These are phyloP conservation scores for Tachysurus vachellii DNA, from an alignment of 2,113 vertebrate species.

Conservation along the genomic window DNA sequence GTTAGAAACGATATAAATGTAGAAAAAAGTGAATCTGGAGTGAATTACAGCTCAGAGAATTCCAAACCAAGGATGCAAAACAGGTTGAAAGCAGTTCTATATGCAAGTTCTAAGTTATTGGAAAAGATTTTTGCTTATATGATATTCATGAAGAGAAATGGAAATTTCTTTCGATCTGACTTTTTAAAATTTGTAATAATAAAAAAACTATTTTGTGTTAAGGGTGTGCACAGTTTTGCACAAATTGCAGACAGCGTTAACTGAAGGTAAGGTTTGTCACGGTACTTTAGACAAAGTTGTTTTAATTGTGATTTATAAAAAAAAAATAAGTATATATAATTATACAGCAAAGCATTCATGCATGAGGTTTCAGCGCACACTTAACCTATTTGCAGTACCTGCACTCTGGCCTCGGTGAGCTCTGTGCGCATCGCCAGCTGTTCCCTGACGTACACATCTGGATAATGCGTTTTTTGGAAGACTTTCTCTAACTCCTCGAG, in stretches of 20 bases:
- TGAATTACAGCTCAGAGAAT: not conserved
- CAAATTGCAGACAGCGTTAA: not conserved
- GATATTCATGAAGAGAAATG: not conserved
- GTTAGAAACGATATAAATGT: not conserved
- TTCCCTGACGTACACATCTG: constrained; percentile 97
- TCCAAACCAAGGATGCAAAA: not conserved
- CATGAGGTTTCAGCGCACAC: not conserved
- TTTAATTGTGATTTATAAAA: not conserved
- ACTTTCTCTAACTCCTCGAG: constrained; percentile 98
- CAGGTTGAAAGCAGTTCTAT: not conserved
- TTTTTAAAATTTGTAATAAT: not conserved
- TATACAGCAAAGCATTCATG: not conserved
- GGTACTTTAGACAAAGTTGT: not conserved
- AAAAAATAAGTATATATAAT: not conserved
- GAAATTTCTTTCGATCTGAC: not conserved
- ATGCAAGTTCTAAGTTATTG: not conserved
- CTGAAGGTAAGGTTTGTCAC: not conserved
- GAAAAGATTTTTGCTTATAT: not conserved
- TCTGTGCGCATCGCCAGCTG: constrained; percentile 97
- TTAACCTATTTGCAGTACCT: constrained; percentile 73
- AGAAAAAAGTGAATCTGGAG: not conserved
- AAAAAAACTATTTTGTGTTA: not conserved
- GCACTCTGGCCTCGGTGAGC: constrained; percentile 95
- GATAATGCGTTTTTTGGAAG: constrained; percentile 99
- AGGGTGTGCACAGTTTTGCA: not conserved